Conservation (phyloP, 2,113 vertebrate species). For the Charadrius vociferus region DNA sequence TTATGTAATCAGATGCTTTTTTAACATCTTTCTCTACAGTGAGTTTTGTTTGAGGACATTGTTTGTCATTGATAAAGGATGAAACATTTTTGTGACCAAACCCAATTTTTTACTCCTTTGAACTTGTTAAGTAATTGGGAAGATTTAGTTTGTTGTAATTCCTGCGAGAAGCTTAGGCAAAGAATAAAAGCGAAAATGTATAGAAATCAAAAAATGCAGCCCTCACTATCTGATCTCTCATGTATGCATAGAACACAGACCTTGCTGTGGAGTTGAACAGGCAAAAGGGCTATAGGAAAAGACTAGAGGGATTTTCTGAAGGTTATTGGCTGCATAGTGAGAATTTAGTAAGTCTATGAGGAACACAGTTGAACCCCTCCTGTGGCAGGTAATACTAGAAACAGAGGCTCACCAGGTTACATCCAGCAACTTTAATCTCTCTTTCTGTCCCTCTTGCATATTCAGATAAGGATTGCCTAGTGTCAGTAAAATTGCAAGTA, state of each 20-base stretch:
- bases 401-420: background rate
- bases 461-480: background rate
- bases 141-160: background rate
- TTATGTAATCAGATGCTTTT: background rate
- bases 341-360: background rate
- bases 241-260: background rate
- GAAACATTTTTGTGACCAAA: background rate
- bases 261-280: background rate
- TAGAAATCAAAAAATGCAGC: background rate
- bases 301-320: background rate
- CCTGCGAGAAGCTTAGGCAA: background rate
- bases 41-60: background rate
- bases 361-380: background rate
- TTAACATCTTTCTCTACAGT: background rate
- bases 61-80: background rate
- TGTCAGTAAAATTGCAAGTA: background rate
- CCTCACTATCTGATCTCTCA: background rate
- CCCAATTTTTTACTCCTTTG: background rate
- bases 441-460: background rate
- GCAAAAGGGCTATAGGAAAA: background rate
- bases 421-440: background rate
- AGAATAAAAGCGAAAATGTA: background rate
- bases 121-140: background rate
- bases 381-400: background rate
- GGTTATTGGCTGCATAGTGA: background rate